phyloP scores from a whole-genome alignment of 2,888 invertebrate genomes.

The Leptinotarsa haldemani region DNA sequence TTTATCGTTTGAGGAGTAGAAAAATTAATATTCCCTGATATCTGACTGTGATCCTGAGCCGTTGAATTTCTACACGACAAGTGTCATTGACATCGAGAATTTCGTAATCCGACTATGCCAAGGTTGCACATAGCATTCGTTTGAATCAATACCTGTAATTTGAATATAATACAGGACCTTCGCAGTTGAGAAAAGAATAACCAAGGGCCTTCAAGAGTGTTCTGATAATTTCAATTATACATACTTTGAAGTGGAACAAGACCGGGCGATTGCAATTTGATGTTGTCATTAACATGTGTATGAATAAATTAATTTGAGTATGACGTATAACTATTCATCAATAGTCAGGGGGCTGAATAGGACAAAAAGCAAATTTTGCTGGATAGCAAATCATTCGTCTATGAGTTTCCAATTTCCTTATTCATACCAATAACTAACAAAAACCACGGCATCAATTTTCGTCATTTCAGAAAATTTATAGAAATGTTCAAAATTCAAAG shows the following conservation, averaged over 20 bases:
- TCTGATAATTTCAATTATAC: slow-evolving; percentile 1
- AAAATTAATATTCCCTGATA: too few species aligned
- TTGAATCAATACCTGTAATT: slow-evolving; percentile 2
- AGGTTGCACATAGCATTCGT: slow-evolving; percentile 9
- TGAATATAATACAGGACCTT: slow-evolving; percentile 8
- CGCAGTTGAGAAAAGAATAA: neutral
- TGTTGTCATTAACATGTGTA: neutral
- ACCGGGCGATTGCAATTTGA: neutral
- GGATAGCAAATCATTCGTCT: too few species aligned
- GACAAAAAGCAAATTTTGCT: too few species aligned
- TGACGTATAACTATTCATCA: neutral
- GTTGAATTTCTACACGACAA: neutral
- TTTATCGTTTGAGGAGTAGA: too few species aligned
- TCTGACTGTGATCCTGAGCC: neutral
- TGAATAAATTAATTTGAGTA: neutral
- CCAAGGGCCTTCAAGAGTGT: neutral
- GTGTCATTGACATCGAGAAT: neutral
- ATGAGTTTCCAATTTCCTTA: too few species aligned
- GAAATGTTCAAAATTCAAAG: too few species aligned
- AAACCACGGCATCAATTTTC: too few species aligned
- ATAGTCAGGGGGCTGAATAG: too few species aligned
- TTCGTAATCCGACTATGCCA: neutral
- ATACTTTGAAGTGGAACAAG: neutral
- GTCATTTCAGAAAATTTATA: too few species aligned
- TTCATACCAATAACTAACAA: too few species aligned